Evolutionary conservation across 2,797 vertebrate species (phyloP), one percentile per base, ranked within the genome.

Genomic region (Cephalopachus bancanus): DNA sequence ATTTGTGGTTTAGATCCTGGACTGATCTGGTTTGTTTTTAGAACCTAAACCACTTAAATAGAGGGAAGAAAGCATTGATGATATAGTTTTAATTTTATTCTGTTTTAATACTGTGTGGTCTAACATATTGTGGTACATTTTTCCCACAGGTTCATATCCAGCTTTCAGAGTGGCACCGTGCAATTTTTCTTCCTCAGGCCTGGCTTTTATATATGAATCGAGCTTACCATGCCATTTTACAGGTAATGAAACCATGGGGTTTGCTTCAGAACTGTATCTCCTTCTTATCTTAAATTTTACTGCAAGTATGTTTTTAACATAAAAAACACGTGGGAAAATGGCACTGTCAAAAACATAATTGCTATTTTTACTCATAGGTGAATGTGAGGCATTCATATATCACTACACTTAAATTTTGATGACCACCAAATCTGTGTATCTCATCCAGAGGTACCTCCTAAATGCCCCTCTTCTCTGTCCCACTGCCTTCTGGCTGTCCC

Each of bases 161-260:
- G 91, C 99, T 98, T 3, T 99, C 99, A 0, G 99, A 99, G 92
- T 99, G 99, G 99, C 99, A 99, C 96, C 99, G 98, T 0, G 99
- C 99, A 7, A 97, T 99, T 55, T 98, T 99, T 7, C 98, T 99
- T 72, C 99, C 99, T 0, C 99, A 99, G 94, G 99, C 99, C 24
- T 99, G 99, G 99, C 98, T 99, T 19, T 99, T 98, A 0, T 99
- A 99, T 98, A 99, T 99, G 99, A 99, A 92, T 93, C 98, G 99
- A 96, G 99, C 99, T 1, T 99, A 99, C 97, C 98, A 99, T 59
- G 99, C 99, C 1, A 97, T 99, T 37, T 98, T 99, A 17, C 99
- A 99, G 99, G 99, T 99, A 97, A 98, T 71, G 0, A 3, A 91
- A 10, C 10, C 89, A 4, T 1, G 28, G 44, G 44, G 37, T 64